Percentiles rank a stretch among this genome's conserved stretches.
phyloP scores from a whole-genome alignment of 1,140 invertebrate species.

The Dysdera silvatica region DNA sequence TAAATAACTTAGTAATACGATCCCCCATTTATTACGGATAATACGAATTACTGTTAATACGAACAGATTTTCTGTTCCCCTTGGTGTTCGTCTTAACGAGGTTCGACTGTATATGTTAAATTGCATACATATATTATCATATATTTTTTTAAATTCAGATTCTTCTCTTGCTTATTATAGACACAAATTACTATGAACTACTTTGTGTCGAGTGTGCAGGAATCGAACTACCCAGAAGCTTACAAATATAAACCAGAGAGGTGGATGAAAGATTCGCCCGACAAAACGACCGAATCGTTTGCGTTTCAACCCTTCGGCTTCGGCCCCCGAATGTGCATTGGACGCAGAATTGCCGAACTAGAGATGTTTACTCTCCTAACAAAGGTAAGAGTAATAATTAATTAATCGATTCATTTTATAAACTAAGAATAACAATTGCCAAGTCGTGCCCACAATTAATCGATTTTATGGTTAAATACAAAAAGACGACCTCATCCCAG shows the following conservation, averaged over 20 bases:
- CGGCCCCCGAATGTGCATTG: constrained; percentile 52
- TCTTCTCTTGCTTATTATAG: constrained; percentile 38
- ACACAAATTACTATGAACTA: constrained; percentile 42
- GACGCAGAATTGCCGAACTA: constrained; percentile 34
- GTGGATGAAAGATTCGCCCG: constrained; percentile 5
- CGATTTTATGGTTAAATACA: too few relatives aligned
- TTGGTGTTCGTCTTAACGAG: too few relatives aligned
- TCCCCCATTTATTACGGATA: too few relatives aligned
- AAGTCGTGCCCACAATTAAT: too few relatives aligned
- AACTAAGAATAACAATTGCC: too few relatives aligned
- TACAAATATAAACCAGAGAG: constrained; percentile 37
- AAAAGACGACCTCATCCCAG: too few relatives aligned
- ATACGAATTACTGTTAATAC: too few relatives aligned
- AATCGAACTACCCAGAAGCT: constrained; percentile 47
- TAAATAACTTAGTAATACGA: too few relatives aligned
- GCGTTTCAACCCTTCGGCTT: constrained; percentile 55
- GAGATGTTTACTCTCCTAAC: constrained; percentile 26
- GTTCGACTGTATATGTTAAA: not conserved
- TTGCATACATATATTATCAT: not conserved
- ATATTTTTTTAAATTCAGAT: not conserved
- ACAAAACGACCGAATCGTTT: constrained; percentile 37
- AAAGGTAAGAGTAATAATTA: constrained; percentile 6
- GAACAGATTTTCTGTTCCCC: too few relatives aligned
- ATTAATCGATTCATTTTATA: not conserved
- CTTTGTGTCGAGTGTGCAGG: constrained; percentile 15